Base-by-base conservation (phyloP, 2,113 vertebrate species). In the human (Homo sapiens) region DNA sequence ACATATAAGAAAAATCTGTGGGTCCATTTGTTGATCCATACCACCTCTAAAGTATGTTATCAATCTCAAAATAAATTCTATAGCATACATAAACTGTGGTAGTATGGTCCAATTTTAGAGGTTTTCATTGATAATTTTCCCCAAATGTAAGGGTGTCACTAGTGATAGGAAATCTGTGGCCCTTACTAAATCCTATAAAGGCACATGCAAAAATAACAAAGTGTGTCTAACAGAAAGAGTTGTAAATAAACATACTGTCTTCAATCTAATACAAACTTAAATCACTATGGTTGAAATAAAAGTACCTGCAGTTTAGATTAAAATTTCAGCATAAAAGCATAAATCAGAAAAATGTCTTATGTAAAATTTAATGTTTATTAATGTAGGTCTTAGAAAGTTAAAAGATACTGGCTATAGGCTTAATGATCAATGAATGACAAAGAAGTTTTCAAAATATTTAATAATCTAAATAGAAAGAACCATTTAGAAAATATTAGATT, bases 381-480 rank as follows among this genome's bases (percentile, higher is more conserved):
- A 86, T 40, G 2, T 32, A 57, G 23, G 84, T 73, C 17, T 91
- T 88, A 83, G 52, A 80, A 96, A 88, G 64, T 84, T 70, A 85
- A 64, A 70, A 72, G 35, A 83, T 27, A 94, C 0, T 80, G 35
- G 40, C 27, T 87, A 80, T 59, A 93, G 82, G 30, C 30, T 95
- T 93, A 95, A 61, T 72, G 75, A 93, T 75, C 61, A 93, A 64
- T 48, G 7, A 90, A 70, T 90, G 82, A 76, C 5, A 86, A 90
- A 88, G 57, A 93, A 86, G 57, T 81, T 96, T 96, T 95, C n/a
- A 86, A 96, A 85, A 96, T 95, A 52, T 8, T 91, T 90, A 84
- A 64, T 91, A 90, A 96, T 59, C 10, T 30, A 97, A 96, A 79
- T 52, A 10, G 64, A 93, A 96, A 93, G 72, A 93, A 93, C 5